Evolutionary conservation across 2,797 vertebrate species (phyloP).

Genomic region (Heterohyrax brucei): DNA sequence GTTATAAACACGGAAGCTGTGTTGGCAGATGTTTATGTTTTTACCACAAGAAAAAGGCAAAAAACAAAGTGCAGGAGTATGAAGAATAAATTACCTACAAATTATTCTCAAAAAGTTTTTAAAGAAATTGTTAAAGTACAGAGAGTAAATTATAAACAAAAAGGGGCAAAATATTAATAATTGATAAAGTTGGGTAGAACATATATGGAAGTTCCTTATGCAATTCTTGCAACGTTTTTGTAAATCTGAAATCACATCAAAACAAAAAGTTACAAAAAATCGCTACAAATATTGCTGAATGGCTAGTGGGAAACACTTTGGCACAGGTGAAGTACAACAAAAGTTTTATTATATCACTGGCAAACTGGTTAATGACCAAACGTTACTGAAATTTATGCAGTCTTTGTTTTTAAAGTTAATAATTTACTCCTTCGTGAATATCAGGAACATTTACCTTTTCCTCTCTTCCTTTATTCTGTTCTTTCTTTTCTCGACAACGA

Average conservation of each 20-base stretch:
- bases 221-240: background rate
- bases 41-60: background rate
- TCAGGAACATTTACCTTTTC: constrained; percentile 93
- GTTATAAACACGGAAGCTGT: background rate
- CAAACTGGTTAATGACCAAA: constrained; percentile 20
- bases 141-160: constrained; percentile 53
- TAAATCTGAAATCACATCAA: constrained; percentile 37
- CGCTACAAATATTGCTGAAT: constrained; percentile 32
- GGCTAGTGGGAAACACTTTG: constrained; percentile 1
- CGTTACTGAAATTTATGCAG: constrained; percentile 28
- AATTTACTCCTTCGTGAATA: constrained; percentile 22
- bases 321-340: background rate
- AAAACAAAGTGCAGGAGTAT: background rate
- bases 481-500: constrained; percentile 95
- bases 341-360: background rate
- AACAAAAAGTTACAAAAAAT: constrained; percentile 41
- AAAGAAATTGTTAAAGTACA: background rate
- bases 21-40: background rate
- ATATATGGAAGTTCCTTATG: background rate
- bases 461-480: constrained; percentile 94
- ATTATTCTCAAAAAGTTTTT: background rate
- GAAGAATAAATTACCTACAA: background rate
- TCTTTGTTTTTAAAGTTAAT: constrained; percentile 55
- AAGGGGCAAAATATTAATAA: constrained; percentile 45
- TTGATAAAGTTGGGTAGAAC: constrained; percentile 25